phyloP scores from a whole-genome alignment of 1,140 invertebrate genomes.

The Monomorium pharaonis region DNA sequence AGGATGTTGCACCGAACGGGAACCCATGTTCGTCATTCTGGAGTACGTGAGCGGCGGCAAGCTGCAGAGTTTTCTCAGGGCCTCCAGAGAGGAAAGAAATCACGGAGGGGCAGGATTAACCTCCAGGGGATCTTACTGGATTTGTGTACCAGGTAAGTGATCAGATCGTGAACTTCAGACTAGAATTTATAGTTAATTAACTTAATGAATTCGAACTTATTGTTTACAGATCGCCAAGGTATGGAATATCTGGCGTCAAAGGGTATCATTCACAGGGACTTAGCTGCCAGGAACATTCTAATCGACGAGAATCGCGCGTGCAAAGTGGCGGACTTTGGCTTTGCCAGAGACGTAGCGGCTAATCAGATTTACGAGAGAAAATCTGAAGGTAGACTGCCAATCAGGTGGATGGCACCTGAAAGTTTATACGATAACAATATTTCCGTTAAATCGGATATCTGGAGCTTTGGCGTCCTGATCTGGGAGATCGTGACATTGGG shows the following conservation, averaged over 20 bases:
- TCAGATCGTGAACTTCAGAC: background rate
- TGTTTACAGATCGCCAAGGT: constrained; percentile 89
- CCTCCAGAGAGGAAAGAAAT: constrained; percentile 92
- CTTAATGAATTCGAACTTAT: constrained; percentile 15
- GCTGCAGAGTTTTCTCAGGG: constrained; percentile 95
- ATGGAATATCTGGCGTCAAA: constrained; percentile 96
- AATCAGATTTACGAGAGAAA: constrained; percentile 96
- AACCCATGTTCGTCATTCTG: constrained; percentile 97
- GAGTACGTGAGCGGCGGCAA: constrained; percentile 97
- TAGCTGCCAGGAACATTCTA: constrained; percentile 96
- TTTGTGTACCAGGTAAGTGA: constrained; percentile 92
- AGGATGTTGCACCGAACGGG: constrained; percentile 95
- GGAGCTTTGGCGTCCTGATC: constrained; percentile 96
- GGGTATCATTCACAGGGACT: constrained; percentile 96
- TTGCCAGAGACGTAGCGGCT: constrained; percentile 92
- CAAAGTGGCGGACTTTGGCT: constrained; percentile 98
- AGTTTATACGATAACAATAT: constrained; percentile 96
- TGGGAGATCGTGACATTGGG: constrained; percentile 98
- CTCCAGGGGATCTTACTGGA: constrained; percentile 93
- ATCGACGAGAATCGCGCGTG: constrained; percentile 95
- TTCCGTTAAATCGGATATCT: constrained; percentile 95
- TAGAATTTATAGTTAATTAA: background rate
- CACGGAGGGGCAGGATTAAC: constrained; percentile 90
- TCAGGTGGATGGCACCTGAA: constrained; percentile 97
- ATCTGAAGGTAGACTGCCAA: constrained; percentile 91